These are phyloP conservation scores for Colletes collaris DNA, from an alignment of 2,888 invertebrate genomes.

Conservation along the genomic window DNA sequence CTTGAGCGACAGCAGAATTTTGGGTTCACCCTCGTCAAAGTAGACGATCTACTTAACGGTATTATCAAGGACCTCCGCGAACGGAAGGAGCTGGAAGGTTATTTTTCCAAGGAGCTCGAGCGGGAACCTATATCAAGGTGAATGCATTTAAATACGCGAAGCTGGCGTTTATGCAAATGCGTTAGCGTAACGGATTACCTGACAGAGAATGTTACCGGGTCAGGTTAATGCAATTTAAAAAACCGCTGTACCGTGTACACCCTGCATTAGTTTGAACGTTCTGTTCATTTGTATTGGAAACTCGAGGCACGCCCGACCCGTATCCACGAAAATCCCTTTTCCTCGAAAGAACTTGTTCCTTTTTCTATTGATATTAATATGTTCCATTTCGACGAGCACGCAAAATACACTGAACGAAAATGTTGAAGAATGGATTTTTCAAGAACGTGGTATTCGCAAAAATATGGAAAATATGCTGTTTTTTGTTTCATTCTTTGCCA, in stretches of 20 bases:
- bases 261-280: neutral
- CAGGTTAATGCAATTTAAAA: slow-evolving; percentile 49
- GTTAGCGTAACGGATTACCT: slow-evolving; percentile 40
- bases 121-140: slow-evolving; percentile 76
- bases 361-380: too few species aligned
- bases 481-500: too few species aligned
- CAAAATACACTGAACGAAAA: too few species aligned
- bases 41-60: slow-evolving; percentile 74
- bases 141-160: slow-evolving; percentile 51
- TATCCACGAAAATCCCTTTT: slow-evolving; percentile 1
- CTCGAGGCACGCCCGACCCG: slow-evolving; percentile 15
- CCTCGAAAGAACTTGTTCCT: neutral
- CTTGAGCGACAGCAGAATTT: slow-evolving; percentile 60
- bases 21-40: slow-evolving; percentile 67
- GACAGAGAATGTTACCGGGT: slow-evolving; percentile 29
- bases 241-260: slow-evolving; percentile 29
- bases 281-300: slow-evolving; percentile 34
- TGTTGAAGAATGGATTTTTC: too few species aligned
- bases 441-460: too few species aligned
- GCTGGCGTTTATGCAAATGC: slow-evolving; percentile 50
- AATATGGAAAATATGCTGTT: too few species aligned
- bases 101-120: slow-evolving; percentile 65
- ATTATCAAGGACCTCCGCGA: slow-evolving; percentile 73
- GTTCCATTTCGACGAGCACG: too few species aligned
- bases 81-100: slow-evolving; percentile 68